These are phyloP conservation scores for Gorsachius goisagi DNA, from an alignment of 2,113 vertebrate genomes.

Conservation along the genomic window DNA sequence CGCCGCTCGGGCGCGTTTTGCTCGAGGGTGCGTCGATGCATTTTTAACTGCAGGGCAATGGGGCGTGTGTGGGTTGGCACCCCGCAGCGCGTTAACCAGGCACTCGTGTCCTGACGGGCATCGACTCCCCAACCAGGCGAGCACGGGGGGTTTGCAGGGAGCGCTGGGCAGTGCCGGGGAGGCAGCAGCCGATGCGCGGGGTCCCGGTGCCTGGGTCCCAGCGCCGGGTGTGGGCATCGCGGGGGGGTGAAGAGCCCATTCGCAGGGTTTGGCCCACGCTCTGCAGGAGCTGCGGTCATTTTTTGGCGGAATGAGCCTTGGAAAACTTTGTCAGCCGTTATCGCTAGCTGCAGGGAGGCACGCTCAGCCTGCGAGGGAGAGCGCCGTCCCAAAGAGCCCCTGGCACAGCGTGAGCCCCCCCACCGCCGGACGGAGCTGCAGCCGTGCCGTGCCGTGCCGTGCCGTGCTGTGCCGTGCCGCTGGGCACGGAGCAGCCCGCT, in stretches of 20 bases:
- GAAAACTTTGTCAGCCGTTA: background rate
- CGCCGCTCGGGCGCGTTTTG: too few species aligned
- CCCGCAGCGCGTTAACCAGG: accelerated
- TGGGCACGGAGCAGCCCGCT: accelerated
- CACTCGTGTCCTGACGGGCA: background rate
- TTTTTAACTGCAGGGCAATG: too few species aligned
- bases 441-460: too few species aligned
- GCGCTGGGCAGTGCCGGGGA: background rate
- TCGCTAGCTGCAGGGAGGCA: background rate
- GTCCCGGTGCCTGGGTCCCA: background rate
- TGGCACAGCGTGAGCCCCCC: accelerated
- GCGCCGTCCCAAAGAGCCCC: accelerated
- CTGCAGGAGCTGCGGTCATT: background rate
- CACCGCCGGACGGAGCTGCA: accelerated
- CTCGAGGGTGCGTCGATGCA: too few species aligned
- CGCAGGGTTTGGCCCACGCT: background rate
- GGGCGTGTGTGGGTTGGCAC: background rate
- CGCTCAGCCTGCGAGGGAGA: background rate
- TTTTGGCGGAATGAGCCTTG: background rate
- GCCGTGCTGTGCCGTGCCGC: background rate
- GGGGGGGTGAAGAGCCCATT: background rate
- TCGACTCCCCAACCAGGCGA: background rate
- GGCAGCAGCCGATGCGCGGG: background rate
- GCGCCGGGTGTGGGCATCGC: accelerated
- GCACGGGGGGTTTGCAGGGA: background rate